These are phyloP conservation scores for Sylvia borin DNA, from an alignment of 2,797 vertebrate species.

Conservation along the genomic window DNA sequence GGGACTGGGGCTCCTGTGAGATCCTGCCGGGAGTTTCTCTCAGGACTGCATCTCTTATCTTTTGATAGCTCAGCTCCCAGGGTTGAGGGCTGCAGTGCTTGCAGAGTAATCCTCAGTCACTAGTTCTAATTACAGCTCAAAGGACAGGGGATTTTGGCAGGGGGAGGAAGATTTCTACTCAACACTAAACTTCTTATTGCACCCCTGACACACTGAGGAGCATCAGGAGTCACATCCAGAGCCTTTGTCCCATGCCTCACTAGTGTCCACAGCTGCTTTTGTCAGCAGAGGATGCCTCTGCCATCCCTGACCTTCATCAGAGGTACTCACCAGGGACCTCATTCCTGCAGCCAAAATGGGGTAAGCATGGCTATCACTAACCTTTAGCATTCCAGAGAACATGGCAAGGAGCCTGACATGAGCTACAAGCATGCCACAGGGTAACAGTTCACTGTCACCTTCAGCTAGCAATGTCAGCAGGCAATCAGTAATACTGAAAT, in stretches of 20 bases:
- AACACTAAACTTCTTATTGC: background rate
- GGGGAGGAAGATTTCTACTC: background rate
- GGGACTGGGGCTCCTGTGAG: accelerated
- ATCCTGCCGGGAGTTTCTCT: background rate
- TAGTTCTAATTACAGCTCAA: background rate
- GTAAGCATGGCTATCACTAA: background rate
- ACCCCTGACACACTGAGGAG: background rate
- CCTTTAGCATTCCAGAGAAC: background rate
- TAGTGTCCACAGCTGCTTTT: background rate
- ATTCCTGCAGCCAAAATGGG: background rate
- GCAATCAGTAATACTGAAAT: background rate
- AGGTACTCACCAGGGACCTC: background rate
- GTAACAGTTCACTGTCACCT: background rate
- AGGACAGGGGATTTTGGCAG: background rate
- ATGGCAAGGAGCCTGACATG: background rate
- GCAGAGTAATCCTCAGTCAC: background rate
- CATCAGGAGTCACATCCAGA: background rate
- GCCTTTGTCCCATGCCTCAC: background rate
- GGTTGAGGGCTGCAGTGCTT: conserved; percentile 82
- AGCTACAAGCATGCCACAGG: background rate
- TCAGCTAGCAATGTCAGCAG: background rate
- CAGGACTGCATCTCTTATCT: conserved; percentile 32
- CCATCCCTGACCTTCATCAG: background rate
- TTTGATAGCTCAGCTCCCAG: conserved; percentile 91
- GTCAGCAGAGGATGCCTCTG: background rate